Percentiles rank a stretch among this genome's conserved stretches.
Conservation (phyloP, 2,113 vertebrate genomes). For the Puntigrus tetrazona region DNA sequence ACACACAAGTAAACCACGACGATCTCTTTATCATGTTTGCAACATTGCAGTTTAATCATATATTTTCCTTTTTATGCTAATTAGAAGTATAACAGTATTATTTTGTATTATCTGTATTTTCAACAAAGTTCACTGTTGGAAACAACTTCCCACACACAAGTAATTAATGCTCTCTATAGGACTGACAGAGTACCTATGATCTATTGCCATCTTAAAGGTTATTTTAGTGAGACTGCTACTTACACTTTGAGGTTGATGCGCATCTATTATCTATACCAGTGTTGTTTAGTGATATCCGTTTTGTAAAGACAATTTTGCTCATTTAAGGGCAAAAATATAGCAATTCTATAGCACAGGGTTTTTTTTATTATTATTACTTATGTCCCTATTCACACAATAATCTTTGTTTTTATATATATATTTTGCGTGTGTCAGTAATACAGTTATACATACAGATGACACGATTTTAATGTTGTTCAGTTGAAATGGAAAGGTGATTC, state of each 20-base stretch:
- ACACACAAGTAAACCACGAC: conserved; percentile 47
- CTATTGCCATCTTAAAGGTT: neutral
- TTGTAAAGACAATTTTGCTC: neutral
- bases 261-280: neutral
- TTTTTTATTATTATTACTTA: neutral
- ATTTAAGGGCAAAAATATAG: neutral
- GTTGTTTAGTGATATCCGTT: neutral
- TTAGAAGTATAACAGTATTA: neutral
- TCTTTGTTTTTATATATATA: neutral
- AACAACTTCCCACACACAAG: neutral
- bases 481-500: neutral
- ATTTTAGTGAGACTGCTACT: neutral
- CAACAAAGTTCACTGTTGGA: neutral
- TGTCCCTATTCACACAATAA: neutral
- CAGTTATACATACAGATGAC: neutral
- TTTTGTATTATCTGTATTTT: neutral
- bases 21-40: conserved; percentile 41
- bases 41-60: conserved; percentile 52
- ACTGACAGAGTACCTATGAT: neutral
- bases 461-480: neutral
- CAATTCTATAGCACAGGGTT: neutral
- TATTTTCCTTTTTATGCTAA: too few relatives aligned
- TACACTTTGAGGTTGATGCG: neutral
- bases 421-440: neutral
- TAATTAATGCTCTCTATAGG: neutral